phyloP scores from a whole-genome alignment of 2,797 vertebrate genomes.

The Naso thynnoides region DNA sequence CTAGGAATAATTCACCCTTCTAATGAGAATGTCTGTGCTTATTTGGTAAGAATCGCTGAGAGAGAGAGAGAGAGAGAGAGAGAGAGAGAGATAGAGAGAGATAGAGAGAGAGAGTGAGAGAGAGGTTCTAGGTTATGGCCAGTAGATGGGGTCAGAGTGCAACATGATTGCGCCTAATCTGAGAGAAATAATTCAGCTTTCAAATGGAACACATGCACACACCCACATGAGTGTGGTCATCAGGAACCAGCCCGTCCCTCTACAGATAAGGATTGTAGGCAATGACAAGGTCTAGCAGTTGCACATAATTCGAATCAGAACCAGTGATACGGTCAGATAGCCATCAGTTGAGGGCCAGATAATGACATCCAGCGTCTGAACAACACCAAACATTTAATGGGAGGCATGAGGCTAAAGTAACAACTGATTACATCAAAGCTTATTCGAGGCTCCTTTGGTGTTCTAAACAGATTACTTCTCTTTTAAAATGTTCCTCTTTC shows the following conservation, averaged over 20 bases:
- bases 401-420: conserved; percentile 8
- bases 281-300: conserved; percentile 27
- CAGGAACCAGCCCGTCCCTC: neutral
- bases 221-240: conserved; percentile 1
- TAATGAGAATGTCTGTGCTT: no score
- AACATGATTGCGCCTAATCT: conserved; percentile 26
- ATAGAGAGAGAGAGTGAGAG: no score
- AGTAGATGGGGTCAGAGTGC: conserved; percentile 75
- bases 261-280: conserved; percentile 19
- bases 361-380: conserved; percentile 27
- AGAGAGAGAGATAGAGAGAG: conserved; percentile 13
- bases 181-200: neutral
- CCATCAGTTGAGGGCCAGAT: conserved; percentile 31
- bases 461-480: conserved; percentile 49
- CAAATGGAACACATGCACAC: conserved; percentile 1
- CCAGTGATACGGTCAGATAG: conserved; percentile 9
- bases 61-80: conserved; percentile 1
- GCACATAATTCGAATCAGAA: conserved; percentile 35
- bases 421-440: conserved; percentile 7
- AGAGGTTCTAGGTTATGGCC: conserved; percentile 44
- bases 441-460: conserved; percentile 8
- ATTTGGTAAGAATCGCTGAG: no score
- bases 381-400: conserved; percentile 4
- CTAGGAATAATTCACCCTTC: no score
- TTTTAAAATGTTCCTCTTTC: conserved; percentile 27